Conservation (phyloP, 2,888 invertebrate species). For the Drosophila quinaria region DNA sequence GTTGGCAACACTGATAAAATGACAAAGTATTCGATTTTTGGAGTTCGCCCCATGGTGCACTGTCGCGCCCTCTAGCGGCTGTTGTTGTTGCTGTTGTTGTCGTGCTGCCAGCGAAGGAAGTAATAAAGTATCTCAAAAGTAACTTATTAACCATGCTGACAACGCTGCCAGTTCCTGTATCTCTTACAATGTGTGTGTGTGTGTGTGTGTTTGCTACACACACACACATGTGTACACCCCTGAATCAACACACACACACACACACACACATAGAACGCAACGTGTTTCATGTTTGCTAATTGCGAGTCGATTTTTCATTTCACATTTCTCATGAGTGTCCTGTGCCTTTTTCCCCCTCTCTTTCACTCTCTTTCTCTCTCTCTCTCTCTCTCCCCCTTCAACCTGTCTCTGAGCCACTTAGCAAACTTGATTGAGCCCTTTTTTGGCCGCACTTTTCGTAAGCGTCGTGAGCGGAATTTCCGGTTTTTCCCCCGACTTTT, state of each 20-base stretch:
- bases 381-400: not conserved
- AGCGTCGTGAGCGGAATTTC: conserved; percentile 49
- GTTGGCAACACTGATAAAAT: too few relatives aligned
- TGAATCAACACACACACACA: conserved; percentile 10
- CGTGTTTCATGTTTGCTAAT: conserved; percentile 81
- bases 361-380: not conserved
- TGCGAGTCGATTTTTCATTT: conserved; percentile 82
- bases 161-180: conserved; percentile 71
- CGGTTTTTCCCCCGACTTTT: conserved; percentile 3
- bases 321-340: conserved; percentile 70
- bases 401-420: conserved; percentile 55
- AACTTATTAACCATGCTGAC: conserved; percentile 83
- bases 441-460: conserved; percentile 18
- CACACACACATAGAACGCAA: conserved; percentile 35
- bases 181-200: conserved; percentile 20
- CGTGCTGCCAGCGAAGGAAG: conserved; percentile 71
- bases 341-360: not conserved
- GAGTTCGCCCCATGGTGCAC: too few relatives aligned
- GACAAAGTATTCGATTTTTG: too few relatives aligned
- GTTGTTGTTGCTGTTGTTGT: conserved; percentile 38
- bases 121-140: conserved; percentile 82
- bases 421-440: conserved; percentile 69
- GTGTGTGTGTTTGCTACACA: conserved; percentile 21
- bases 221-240: too few relatives aligned
- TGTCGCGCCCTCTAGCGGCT: conserved; percentile 23